Evolutionary conservation across 1,140 invertebrate genomes (phyloP).

Genomic region (Pseudomyrmex gracilis): DNA sequence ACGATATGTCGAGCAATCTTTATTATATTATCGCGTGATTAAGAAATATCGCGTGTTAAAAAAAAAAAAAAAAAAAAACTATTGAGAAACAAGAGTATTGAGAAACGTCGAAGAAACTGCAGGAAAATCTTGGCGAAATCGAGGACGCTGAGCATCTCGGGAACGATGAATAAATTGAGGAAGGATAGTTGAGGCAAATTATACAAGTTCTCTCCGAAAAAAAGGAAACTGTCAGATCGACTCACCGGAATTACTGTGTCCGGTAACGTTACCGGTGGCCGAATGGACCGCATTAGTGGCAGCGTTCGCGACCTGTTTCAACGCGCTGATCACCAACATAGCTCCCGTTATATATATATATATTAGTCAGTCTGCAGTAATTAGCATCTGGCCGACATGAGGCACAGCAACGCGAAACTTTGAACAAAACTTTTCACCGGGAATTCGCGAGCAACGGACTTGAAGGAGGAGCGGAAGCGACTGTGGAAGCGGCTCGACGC

Average conservation of each 20-base stretch:
- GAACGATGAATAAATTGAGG: neutral
- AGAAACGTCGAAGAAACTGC: neutral
- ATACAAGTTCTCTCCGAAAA: neutral
- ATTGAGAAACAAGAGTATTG: too few species aligned
- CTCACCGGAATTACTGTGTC: constrained; percentile 77
- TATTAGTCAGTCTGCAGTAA: neutral
- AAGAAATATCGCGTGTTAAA: neutral
- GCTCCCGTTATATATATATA: constrained; percentile 31
- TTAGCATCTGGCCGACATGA: constrained; percentile 10
- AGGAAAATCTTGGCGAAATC: neutral
- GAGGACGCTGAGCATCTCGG: neutral
- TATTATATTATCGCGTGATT: neutral
- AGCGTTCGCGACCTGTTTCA: constrained; percentile 81
- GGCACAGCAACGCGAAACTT: neutral
- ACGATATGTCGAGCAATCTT: neutral
- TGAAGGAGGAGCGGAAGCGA: neutral
- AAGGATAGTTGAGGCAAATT: neutral
- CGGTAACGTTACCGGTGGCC: constrained; percentile 74
- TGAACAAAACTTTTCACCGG: neutral
- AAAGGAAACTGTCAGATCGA: constrained; percentile 24
- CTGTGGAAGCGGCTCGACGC: constrained; percentile 30
- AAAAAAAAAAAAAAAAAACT: too few species aligned
- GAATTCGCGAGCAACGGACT: neutral
- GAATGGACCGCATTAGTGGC: constrained; percentile 81
- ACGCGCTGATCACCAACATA: constrained; percentile 82